Evolutionary conservation across 2,113 vertebrate species (phyloP).

Genomic region (Petroica traversi): DNA sequence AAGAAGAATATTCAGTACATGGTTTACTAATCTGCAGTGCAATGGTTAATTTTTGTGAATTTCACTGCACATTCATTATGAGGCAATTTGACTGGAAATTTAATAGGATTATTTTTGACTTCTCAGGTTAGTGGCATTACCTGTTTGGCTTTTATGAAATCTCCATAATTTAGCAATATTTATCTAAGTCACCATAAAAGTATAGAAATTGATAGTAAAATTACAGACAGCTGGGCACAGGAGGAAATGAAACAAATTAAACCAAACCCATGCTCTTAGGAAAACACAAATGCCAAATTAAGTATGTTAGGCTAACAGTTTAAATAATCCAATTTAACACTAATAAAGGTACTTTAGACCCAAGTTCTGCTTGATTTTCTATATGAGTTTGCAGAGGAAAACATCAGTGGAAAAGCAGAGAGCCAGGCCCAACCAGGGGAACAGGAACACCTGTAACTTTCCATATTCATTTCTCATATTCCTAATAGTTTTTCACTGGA

Average conservation of each 20-base stretch:
- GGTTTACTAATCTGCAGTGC: not conserved
- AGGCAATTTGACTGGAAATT: slow-evolving; percentile 6
- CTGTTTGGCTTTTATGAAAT: slow-evolving; percentile 16
- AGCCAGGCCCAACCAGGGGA: not conserved
- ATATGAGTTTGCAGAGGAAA: not conserved
- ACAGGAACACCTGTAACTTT: not conserved
- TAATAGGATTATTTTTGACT: slow-evolving; percentile 5
- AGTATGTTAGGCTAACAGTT: not conserved
- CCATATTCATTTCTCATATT: not conserved
- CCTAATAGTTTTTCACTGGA: not conserved
- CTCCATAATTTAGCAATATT: slow-evolving; percentile 18
- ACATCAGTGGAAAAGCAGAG: not conserved
- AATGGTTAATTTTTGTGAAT: not conserved
- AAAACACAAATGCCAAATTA: slow-evolving; percentile 26
- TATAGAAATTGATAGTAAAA: slow-evolving; percentile 21
- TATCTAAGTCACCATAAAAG: slow-evolving; percentile 21
- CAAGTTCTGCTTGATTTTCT: not conserved
- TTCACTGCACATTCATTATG: not conserved
- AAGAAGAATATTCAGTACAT: not conserved
- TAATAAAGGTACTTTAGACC: not conserved
- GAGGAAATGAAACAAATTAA: slow-evolving; percentile 31
- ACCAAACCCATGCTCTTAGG: not conserved
- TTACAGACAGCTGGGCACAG: not conserved
- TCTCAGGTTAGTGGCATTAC: slow-evolving; percentile 27
- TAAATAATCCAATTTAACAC: slow-evolving; percentile 6